Base-by-base conservation (phyloP, 2,797 vertebrate species). In the Mycteria americana region DNA sequence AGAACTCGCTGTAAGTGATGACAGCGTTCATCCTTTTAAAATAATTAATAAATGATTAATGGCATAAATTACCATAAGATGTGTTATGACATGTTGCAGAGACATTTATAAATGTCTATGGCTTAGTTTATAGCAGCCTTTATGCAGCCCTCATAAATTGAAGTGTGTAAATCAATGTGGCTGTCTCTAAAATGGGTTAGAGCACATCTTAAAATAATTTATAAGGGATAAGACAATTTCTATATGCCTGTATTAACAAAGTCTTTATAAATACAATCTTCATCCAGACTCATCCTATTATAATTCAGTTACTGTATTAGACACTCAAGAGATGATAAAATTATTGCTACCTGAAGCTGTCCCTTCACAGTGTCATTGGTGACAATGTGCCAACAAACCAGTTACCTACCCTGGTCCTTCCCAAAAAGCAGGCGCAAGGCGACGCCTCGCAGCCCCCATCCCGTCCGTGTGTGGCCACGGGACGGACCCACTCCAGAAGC, bases 21-120 rank as follows among this genome's bases (percentile, higher is more conserved):
- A 87, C 62, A 68, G 68, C 53, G 19, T 41, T 65, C 62, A 51
- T 46, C 51, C 88, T 94, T 74, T 95, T 45, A 70, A 91, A 92
- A 83, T 89, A 92, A 95, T 96, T 94, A 88, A 96, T 86, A 72
- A 80, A 83, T 90, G 83, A 90, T 9, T 81, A 27, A 94, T 82
- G 87, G 80, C 79, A 93, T 88, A 95, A 89, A 96, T 87, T 89
- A 94, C 79, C 84, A 37, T 91, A 83, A 84, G 97, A 96, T 91
- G 90, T 96, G 96, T 97, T 96, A 93, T 96, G 97, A 97, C 97
- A 97, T 33, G 81, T 91, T 93, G 92, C 89, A 89, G 95, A 97
- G 97, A 95, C 93, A 25, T 97, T 97, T 96, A 96, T 96, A 93
- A 94, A 97, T 7, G 88, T 88, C 95, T 91, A 12, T 45, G 87